Evolutionary conservation across 2,113 vertebrate species (phyloP).

Genomic region (Ramphastos sulfuratus): DNA sequence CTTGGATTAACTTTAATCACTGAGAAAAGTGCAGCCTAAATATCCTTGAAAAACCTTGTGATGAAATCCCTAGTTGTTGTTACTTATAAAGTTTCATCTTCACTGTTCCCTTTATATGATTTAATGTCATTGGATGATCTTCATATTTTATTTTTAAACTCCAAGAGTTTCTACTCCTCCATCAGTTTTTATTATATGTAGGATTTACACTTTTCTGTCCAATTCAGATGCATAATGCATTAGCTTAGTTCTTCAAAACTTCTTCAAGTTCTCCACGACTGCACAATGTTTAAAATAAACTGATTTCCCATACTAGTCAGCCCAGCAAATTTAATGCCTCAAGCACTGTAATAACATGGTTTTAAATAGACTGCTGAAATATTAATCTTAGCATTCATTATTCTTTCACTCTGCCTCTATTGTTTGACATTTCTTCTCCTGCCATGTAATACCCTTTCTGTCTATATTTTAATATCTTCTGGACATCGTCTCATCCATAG

Average conservation of each 20-base stretch:
- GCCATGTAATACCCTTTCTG: not conserved
- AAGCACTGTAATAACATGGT: slow-evolving; percentile 51
- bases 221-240: slow-evolving; percentile 49
- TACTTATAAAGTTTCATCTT: not conserved
- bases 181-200: slow-evolving; percentile 3
- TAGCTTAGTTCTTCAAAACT: slow-evolving; percentile 19
- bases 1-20: not conserved
- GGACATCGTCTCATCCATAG: not conserved
- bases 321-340: slow-evolving; percentile 54
- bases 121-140: not conserved
- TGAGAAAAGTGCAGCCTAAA: not conserved
- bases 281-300: slow-evolving; percentile 41
- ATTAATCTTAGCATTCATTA: slow-evolving; percentile 34
- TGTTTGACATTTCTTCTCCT: not conserved
- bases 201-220: not conserved
- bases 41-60: not conserved
- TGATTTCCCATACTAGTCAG: slow-evolving; percentile 51
- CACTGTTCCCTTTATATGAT: not conserved
- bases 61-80: not conserved
- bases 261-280: slow-evolving; percentile 37
- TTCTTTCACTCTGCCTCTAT: slow-evolving; percentile 9
- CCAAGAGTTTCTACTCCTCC: not conserved
- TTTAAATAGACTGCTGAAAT: slow-evolving; percentile 62
- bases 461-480: not conserved
- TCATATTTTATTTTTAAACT: slow-evolving; percentile 37